Percentiles rank a stretch among this genome's conserved stretches.
phyloP scores from a whole-genome alignment of 2,113 vertebrate genomes.

The Promerops cafer region DNA sequence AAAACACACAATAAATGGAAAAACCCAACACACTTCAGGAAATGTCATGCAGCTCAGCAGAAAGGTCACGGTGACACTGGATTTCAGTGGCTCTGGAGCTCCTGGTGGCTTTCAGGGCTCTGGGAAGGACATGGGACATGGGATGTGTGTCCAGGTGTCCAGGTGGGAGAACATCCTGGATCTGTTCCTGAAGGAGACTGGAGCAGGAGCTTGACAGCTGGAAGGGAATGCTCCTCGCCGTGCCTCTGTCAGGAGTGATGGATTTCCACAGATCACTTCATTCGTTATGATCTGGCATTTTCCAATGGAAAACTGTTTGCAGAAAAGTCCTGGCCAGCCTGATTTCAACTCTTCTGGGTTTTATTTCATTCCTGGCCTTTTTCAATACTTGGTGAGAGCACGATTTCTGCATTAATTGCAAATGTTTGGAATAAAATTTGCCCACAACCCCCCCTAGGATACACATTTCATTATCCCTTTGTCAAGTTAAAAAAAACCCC shows the following conservation, averaged over 20 bases:
- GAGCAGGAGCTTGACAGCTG: neutral
- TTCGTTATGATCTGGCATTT: neutral
- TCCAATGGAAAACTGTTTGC: neutral
- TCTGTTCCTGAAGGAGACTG: rapidly evolving
- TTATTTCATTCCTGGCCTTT: neutral
- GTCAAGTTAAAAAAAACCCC: neutral
- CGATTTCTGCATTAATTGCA: neutral
- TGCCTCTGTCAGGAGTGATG: neutral
- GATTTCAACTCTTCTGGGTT: neutral
- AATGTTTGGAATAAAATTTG: neutral
- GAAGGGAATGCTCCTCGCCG: neutral
- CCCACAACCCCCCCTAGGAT: neutral
- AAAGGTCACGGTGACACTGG: neutral
- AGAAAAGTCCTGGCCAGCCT: neutral
- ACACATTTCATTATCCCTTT: neutral
- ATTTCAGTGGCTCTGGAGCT: neutral
- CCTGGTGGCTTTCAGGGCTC: neutral
- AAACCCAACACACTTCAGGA: neutral
- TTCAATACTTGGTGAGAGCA: neutral
- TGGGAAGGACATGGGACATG: rapidly evolving
- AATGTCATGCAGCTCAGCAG: neutral
- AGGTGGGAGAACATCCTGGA: rapidly evolving
- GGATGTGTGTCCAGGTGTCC: neutral
- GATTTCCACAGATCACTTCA: neutral
- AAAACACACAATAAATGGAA: neutral